Base-by-base conservation (phyloP, 2,113 vertebrate species). In the Vulpes vulpes region DNA sequence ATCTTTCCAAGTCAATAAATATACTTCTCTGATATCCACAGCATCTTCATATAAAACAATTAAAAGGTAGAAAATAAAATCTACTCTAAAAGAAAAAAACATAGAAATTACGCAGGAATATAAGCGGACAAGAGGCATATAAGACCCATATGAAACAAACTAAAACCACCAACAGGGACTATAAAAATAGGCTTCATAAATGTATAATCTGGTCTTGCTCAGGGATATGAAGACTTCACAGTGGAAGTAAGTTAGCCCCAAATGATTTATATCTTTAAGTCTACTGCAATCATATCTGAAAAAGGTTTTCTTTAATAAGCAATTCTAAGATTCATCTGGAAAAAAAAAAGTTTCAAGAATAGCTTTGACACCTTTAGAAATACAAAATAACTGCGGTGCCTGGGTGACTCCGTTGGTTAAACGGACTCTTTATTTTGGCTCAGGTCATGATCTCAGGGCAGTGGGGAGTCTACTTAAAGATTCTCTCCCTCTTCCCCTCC, bases 41-140 rank as follows among this genome's bases (percentile, higher is more conserved):
- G 22, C n/a, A 76, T 92, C 94, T 57, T 80, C 73, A 82, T 2
- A 71, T 30, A 69, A 76, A 92, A 65, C 14, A 62, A 65, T 69
- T 19, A 89, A 89, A 78, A 89, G 4, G 15, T 38, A 84, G 65
- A n/a, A 85, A 86, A 57, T 92, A 51, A 92, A 92, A 62, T 59
- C 53, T n/a, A 57, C 8, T 22, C 57, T 53, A 82, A 64, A 11
- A 81, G 32, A 32, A 53, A 79, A 51, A 78, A 53, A 53, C 8
- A 62, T 11, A 84, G 57, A 78, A 94, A 73, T 65, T 14, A 64
- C 4, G 19, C 2, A 91, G 20, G 51, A 83, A 60, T 91, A 84
- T 35, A 82, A 5, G 0, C 82, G 55, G 25, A 82, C 57, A 89
- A 89, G 32, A 53, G 83, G 91, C 51, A 49, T 23, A 2, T 23